Percentiles rank a stretch among this genome's conserved stretches.
Conservation (phyloP, 1,140 invertebrate species). For the Tribolium castaneum region DNA sequence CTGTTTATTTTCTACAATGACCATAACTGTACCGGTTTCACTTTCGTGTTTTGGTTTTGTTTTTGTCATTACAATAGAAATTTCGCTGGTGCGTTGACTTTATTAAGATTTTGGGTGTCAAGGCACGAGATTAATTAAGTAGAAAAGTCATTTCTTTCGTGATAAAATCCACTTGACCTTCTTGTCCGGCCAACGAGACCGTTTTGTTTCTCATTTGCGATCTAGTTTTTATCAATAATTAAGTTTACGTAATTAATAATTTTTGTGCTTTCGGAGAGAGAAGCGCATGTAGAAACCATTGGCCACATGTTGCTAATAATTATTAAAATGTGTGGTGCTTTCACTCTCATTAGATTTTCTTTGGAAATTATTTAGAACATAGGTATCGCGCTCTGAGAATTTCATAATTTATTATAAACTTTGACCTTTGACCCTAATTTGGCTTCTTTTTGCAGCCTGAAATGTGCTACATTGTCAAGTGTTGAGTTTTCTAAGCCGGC, state of each 20-base stretch:
- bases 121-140: neutral
- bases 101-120: neutral
- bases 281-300: neutral
- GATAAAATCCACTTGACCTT: neutral
- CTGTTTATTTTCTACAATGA: constrained; percentile 1
- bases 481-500: neutral
- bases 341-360: neutral
- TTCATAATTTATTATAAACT: neutral
- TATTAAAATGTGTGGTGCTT: neutral
- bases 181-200: neutral
- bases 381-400: neutral
- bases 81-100: neutral
- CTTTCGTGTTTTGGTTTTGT: constrained; percentile 18
- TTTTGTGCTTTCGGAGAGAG: neutral
- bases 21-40: constrained; percentile 19
- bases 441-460: neutral
- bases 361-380: neutral
- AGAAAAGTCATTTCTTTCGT: constrained; percentile 8
- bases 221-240: neutral
- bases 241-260: neutral
- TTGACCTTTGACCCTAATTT: neutral
- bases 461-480: neutral
- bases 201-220: neutral
- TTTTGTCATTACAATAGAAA: neutral
- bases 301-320: neutral